Evolutionary conservation across 1,140 invertebrate species (phyloP).

Genomic region (Drosophila jambulina): DNA sequence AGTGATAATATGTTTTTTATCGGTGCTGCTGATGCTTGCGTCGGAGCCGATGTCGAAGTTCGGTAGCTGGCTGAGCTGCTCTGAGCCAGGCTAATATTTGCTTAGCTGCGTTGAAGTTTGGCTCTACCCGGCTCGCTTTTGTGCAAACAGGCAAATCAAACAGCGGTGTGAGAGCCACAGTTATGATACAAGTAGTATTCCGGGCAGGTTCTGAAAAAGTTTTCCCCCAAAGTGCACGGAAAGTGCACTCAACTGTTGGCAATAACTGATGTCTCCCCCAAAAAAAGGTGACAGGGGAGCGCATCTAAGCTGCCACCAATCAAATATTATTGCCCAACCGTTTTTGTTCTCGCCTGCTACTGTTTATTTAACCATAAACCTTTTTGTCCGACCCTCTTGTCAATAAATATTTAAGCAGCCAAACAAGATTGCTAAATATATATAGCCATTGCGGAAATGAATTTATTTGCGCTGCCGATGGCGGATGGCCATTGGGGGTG

Average conservation of each 20-base stretch:
- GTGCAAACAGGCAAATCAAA: slow-evolving; percentile 74
- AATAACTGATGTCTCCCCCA: slow-evolving; percentile 22
- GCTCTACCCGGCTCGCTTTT: slow-evolving; percentile 54
- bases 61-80: slow-evolving; percentile 36
- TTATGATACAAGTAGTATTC: slow-evolving; percentile 58
- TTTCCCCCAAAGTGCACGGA: slow-evolving; percentile 48
- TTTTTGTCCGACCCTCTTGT: slow-evolving; percentile 36
- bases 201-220: slow-evolving; percentile 18
- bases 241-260: slow-evolving; percentile 66
- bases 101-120: slow-evolving; percentile 77
- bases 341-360: slow-evolving; percentile 31
- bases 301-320: slow-evolving; percentile 65
- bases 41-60: slow-evolving; percentile 23
- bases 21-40: slow-evolving; percentile 26
- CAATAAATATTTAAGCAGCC: slow-evolving; percentile 72
- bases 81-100: slow-evolving; percentile 75
- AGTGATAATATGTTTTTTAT: slow-evolving; percentile 51
- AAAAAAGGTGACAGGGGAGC: slow-evolving; percentile 18
- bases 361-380: slow-evolving; percentile 62
- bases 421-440: slow-evolving; percentile 53
- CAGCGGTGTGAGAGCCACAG: slow-evolving; percentile 62
- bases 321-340: slow-evolving; percentile 66
- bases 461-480: slow-evolving; percentile 42
- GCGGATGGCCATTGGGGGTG: slow-evolving; percentile 17
- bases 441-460: slow-evolving; percentile 72